phyloP scores from a whole-genome alignment of 2,888 invertebrate species.

The Schizotus pectinicornis region DNA sequence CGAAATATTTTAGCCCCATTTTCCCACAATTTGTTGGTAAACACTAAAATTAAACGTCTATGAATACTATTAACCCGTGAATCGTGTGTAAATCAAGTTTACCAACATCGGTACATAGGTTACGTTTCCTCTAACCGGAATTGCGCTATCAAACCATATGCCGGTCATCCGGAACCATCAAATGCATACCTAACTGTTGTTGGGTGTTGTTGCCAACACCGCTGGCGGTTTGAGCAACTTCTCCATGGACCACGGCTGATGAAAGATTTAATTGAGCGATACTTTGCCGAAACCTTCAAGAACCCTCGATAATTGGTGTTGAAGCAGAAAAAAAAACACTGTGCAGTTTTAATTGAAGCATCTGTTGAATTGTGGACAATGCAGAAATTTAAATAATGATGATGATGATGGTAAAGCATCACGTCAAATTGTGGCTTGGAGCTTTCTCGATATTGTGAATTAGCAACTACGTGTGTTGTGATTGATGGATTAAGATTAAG shows the following conservation, averaged over 20 bases:
- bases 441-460: no score
- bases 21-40: no score
- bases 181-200: conserved; percentile 37
- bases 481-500: no score
- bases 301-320: neutral
- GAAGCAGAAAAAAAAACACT: neutral
- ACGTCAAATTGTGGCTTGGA: no score
- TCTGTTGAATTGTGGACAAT: no score
- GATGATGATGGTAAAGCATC: no score
- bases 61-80: neutral
- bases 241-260: neutral
- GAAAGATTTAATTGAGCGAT: neutral
- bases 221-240: neutral
- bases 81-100: neutral
- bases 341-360: no score
- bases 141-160: conserved; percentile 40
- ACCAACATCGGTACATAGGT: neutral
- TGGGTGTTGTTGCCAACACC: neutral
- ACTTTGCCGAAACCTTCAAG: neutral
- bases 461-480: no score
- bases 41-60: no score
- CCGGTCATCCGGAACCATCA: conserved; percentile 44
- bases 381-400: no score
- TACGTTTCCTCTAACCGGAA: conserved; percentile 39
- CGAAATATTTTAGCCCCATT: no score